Percentiles rank a stretch among this genome's conserved stretches.
These are phyloP conservation scores for Poeciliopsis occidentalis DNA, from an alignment of 2,113 vertebrate genomes.

Conservation along the genomic window DNA sequence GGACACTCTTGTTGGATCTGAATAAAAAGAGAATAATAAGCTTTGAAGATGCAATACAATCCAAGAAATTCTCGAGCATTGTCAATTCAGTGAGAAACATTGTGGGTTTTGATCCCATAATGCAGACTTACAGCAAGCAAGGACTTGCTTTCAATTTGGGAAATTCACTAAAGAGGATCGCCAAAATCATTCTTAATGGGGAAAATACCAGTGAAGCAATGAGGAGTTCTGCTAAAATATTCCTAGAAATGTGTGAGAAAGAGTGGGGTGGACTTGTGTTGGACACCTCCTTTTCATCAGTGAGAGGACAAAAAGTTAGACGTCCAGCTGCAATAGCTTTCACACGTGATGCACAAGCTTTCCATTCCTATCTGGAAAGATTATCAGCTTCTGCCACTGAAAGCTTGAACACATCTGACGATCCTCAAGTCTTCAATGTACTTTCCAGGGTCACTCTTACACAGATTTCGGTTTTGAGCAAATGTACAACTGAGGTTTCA, in stretches of 20 bases:
- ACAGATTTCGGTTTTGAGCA: constrained; percentile 47
- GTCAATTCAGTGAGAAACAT: constrained; percentile 31
- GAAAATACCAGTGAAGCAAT: background rate
- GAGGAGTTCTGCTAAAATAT: constrained; percentile 4
- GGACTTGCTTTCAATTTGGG: constrained; percentile 38
- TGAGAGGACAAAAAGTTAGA: constrained; percentile 14
- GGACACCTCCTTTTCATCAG: background rate
- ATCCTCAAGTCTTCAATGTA: constrained; percentile 22
- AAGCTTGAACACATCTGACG: constrained; percentile 19
- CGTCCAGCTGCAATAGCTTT: constrained; percentile 53
- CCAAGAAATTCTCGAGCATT: constrained; percentile 49
- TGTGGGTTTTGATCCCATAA: constrained; percentile 25
- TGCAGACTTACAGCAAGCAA: constrained; percentile 22
- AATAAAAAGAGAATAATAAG: constrained; percentile 24
- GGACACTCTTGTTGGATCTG: constrained; percentile 43
- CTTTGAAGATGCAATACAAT: constrained; percentile 48
- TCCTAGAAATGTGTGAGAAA: constrained; percentile 32
- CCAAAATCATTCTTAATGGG: constrained; percentile 15
- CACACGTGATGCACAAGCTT: constrained; percentile 38
- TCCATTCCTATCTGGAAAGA: constrained; percentile 42
- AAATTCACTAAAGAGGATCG: constrained; percentile 33
- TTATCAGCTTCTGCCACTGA: constrained; percentile 22
- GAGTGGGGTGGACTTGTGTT: constrained; percentile 30
- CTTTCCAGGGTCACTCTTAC: constrained; percentile 59
- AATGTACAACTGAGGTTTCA: constrained; percentile 43